phyloP scores from a whole-genome alignment of 2,888 invertebrate species.

The Agrotis segetum region DNA sequence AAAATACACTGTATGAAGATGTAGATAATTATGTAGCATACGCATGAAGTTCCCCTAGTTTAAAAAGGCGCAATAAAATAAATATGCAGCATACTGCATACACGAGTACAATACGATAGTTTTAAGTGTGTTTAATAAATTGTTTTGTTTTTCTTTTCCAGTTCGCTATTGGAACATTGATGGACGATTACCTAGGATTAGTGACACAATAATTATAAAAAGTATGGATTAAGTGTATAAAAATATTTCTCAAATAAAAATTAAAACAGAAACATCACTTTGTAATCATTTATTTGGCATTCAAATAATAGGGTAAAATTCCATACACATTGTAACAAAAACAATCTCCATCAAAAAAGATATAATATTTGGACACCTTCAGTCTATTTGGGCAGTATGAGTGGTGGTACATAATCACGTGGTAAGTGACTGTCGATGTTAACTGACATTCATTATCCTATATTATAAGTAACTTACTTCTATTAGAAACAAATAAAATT shows the following conservation, averaged over 20 bases:
- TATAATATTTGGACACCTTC: slow-evolving; percentile 89
- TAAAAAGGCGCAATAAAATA: too few relatives aligned
- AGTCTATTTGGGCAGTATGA: slow-evolving; percentile 88
- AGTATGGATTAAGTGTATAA: slow-evolving; percentile 54
- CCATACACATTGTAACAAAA: slow-evolving; percentile 88
- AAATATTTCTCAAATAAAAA: slow-evolving; percentile 72
- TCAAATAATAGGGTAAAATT: slow-evolving; percentile 87
- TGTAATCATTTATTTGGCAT: slow-evolving; percentile 89
- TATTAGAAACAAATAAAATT: slow-evolving; percentile 62
- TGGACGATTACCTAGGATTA: slow-evolving; percentile 99
- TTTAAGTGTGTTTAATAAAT: neutral
- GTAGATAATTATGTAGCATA: too few relatives aligned
- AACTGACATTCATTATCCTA: slow-evolving; percentile 69
- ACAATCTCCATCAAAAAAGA: slow-evolving; percentile 81
- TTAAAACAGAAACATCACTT: slow-evolving; percentile 67
- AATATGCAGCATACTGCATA: too few relatives aligned
- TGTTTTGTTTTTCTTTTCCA: slow-evolving; percentile 87
- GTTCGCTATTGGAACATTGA: slow-evolving; percentile 99
- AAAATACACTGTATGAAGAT: too few relatives aligned
- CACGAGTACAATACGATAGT: neutral
- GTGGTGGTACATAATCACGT: slow-evolving; percentile 69
- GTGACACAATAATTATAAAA: slow-evolving; percentile 85
- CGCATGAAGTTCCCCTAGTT: too few relatives aligned
- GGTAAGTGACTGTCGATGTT: slow-evolving; percentile 59
- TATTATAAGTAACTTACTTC: slow-evolving; percentile 67